Base-by-base conservation (phyloP, 2,797 vertebrate species). In the Centropyge bicolor region DNA sequence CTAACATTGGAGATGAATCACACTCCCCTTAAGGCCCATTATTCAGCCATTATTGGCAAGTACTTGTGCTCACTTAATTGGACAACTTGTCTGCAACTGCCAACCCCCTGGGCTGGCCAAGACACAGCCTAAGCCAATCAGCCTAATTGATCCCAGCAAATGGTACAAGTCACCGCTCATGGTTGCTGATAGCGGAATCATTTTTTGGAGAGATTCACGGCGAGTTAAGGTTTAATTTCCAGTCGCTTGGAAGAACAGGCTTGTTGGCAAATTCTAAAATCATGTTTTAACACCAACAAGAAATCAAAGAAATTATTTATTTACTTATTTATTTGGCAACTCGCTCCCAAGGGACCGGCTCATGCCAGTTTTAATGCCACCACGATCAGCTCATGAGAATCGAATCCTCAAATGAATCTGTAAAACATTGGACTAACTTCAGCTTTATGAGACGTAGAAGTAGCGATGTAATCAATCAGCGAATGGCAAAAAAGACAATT, bases 31-130 rank as follows among this genome's bases (percentile, higher is more conserved):
- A 91, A 92, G 90, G 88, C 86, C 89, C 90, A 93, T 94, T 92
- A 93, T 93, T 94, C 92, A 95, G 91, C 82, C 86, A 86, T 93
- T 94, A 95, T 95, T 95, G 94, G 91, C 93, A 92, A 91, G 80
- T 88, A 78, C 89, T 91, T 86, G 90, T 88, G 88, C 91, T 93
- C 77, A 86, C 93, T 93, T 95, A 93, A 95, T 94, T 94, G 92
- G 94, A 93, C 92, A 89, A 92, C 91, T 93, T 93, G 90, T 93
- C 91, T 91, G 85, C 79, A 89, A 89, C 91, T 91, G 92, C 91
- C 91, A 92, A 88, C 83, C 89, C 89, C 88, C 86, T 82, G 83
- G 88, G 89, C 88, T 80, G 89, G 86, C 87, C 88, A 88, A 90
- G 88, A 92, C 88, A 78, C 78, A 85, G 91, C 85, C 82, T 73